Conservation (phyloP, 2,797 vertebrate genomes). For the Rhynchonycteris naso region DNA sequence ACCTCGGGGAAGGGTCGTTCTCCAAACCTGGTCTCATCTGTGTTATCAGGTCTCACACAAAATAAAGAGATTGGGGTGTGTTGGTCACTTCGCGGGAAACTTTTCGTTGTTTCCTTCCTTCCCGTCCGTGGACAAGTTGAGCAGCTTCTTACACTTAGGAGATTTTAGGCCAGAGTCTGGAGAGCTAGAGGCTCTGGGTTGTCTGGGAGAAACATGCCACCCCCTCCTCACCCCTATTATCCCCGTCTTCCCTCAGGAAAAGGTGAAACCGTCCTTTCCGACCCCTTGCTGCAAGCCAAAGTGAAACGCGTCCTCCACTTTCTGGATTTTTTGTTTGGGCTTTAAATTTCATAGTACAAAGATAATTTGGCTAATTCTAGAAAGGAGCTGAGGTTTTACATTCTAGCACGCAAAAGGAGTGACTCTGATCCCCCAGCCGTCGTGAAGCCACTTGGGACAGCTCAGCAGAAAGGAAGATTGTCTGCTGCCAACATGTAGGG, state of each 20-base stretch:
- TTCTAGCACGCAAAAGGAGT: conserved; percentile 50
- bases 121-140: not conserved
- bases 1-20: not conserved
- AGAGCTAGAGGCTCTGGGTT: not conserved
- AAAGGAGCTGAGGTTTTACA: not conserved
- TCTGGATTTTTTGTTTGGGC: not conserved
- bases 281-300: not conserved
- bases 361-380: not conserved
- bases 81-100: conserved; percentile 56
- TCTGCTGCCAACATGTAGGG: conserved; percentile 63
- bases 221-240: not conserved
- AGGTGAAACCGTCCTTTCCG: not conserved
- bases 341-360: conserved; percentile 33
- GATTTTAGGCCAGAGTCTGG: not conserved
- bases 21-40: not conserved
- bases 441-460: conserved; percentile 50
- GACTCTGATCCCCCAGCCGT: not conserved
- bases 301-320: not conserved
- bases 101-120: conserved; percentile 75
- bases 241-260: not conserved
- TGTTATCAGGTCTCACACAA: not conserved
- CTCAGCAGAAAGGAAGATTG: conserved; percentile 51
- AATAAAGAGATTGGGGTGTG: not conserved
- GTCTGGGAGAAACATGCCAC: not conserved
- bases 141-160: not conserved